Evolutionary conservation across 2,888 invertebrate species (phyloP).

Genomic region (Alentia gelatinosa): DNA sequence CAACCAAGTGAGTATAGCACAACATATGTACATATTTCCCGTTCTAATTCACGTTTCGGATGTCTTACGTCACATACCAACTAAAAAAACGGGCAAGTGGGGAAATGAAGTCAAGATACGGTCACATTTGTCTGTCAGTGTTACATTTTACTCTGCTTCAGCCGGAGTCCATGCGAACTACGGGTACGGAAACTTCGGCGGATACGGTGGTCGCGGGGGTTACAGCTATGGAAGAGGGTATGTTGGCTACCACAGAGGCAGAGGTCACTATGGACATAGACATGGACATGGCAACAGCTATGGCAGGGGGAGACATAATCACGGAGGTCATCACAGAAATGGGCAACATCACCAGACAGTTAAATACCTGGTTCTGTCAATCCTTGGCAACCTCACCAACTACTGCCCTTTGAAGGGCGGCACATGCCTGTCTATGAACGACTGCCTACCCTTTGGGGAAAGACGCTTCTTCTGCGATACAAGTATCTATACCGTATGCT

Average conservation of each 20-base stretch:
- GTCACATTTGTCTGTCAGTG: no score
- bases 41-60: no score
- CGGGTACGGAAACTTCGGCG: not conserved
- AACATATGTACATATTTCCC: no score
- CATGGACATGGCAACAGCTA: not conserved
- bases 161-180: not conserved
- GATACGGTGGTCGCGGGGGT: not conserved
- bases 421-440: not conserved
- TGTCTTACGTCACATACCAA: no score
- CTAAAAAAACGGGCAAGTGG: no score
- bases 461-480: not conserved
- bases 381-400: not conserved
- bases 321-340: not conserved
- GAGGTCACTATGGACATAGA: not conserved
- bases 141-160: conserved; percentile 11
- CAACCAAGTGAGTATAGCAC: no score
- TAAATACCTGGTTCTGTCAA: not conserved
- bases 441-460: no score
- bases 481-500: not conserved
- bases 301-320: not conserved
- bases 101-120: no score
- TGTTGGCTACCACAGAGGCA: not conserved
- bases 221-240: no score
- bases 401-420: not conserved
- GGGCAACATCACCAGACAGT: not conserved